Evolutionary conservation across 2,113 vertebrate species (phyloP).

Genomic region (Pangasianodon hypophthalmus): DNA sequence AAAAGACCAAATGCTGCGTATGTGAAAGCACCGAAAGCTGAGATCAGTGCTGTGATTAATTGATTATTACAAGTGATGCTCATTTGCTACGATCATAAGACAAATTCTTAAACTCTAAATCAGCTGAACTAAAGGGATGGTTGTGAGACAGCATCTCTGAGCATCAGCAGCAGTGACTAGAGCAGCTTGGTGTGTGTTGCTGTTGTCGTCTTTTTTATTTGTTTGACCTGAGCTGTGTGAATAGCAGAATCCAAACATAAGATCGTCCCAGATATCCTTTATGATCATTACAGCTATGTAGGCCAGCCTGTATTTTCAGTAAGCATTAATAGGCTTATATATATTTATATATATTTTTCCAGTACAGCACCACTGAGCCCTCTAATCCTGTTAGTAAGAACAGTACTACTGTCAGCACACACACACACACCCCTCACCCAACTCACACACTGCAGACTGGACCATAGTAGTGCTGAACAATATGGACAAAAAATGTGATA

Average conservation of each 20-base stretch:
- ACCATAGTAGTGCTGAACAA: no score
- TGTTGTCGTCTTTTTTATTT: neutral
- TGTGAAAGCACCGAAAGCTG: neutral
- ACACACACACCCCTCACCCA: neutral
- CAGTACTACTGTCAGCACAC: conserved; percentile 7
- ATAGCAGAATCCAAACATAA: neutral
- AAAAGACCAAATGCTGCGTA: neutral
- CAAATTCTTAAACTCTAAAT: neutral
- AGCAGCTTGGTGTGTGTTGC: neutral
- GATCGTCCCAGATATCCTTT: neutral
- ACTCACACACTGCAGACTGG: neutral
- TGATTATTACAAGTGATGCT: neutral
- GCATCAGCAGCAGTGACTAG: neutral
- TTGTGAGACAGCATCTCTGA: neutral
- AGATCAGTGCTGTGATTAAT: neutral
- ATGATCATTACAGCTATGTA: neutral
- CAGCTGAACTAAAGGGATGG: neutral
- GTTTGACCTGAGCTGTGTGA: neutral
- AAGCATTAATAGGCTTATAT: neutral
- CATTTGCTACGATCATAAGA: neutral
- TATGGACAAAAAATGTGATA: neutral
- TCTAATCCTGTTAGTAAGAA: conserved; percentile 12
- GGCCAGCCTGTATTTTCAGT: conserved; percentile 15
- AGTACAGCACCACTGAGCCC: conserved; percentile 8
- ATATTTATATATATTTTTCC: neutral